Conservation (phyloP, 2,888 invertebrate species). For the Pyralis farinalis region DNA sequence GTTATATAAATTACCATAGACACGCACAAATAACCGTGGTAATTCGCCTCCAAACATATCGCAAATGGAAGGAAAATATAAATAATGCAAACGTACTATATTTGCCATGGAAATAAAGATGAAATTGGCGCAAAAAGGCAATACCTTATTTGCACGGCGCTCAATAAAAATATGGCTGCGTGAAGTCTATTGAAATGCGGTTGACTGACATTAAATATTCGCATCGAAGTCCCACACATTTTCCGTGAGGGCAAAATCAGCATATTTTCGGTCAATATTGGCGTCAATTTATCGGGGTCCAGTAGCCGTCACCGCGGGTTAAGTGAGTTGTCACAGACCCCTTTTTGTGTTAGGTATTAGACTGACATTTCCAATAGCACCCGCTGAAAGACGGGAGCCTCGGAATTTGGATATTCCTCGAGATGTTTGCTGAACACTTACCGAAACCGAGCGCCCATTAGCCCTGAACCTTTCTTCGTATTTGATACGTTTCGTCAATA, state of each 20-base stretch:
- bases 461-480: too few species aligned
- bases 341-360: slow-evolving; percentile 13
- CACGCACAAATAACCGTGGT: not conserved
- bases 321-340: slow-evolving; percentile 22
- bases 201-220: slow-evolving; percentile 13
- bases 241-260: slow-evolving; percentile 13
- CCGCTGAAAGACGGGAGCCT: slow-evolving; percentile 2
- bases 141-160: slow-evolving; percentile 2
- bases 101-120: not conserved
- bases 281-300: slow-evolving; percentile 23
- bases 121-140: not conserved
- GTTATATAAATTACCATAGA: too few species aligned
- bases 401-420: not conserved
- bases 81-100: not conserved
- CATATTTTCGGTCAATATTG: slow-evolving; percentile 27
- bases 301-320: slow-evolving; percentile 15
- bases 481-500: too few species aligned
- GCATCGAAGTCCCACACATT: slow-evolving; percentile 11
- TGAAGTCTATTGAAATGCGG: slow-evolving; percentile 5
- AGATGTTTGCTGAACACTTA: not conserved
- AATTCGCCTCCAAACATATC: not conserved
- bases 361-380: slow-evolving; percentile 6
- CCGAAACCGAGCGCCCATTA: too few species aligned
- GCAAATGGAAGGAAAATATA: not conserved
- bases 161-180: slow-evolving; percentile 7